Base-by-base conservation (phyloP, 1,140 invertebrate species). In the Drosophila grimshawi region DNA sequence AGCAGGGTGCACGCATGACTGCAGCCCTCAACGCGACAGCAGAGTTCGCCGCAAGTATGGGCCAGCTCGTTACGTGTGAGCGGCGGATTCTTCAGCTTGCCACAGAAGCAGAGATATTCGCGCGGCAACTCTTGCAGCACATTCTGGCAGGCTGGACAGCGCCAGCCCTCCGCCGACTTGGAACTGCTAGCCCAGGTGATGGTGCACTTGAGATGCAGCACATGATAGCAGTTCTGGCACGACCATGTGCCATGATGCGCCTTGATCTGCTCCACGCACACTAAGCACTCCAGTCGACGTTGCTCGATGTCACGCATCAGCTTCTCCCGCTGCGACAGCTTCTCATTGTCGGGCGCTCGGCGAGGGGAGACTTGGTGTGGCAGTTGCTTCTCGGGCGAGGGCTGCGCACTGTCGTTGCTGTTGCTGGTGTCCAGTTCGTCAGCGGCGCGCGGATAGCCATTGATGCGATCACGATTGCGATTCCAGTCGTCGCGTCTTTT, bases 91-190 rank as follows among this genome's bases (percentile, higher is more conserved):
- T 93, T 92, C 59, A 94, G 85, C 68, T 98, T 97, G 0, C 96
- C 96, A 93, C 97, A 98, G 92, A 97, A 98, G 81, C 97, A 98
- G 8, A 93, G 93, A 91, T 98, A 98, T 19, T 96, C 94, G 1
- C 94, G 93, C 1, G 97, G 97, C 32, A 96, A 93, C 8, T 94
- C 93, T 5, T 94, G 90, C 39, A 94, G 94, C 1, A 96, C 94
- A 86, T 96, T 96, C 88, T 98, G 97, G 91, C 97, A 98, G 0
- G 97, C 97, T 10, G 98, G 98, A 92, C 98, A 99, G 19, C 98
- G 94, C 98, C 98, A 99, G 29, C 94, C 94, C 51, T 97, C 93
- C 94, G 96, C 95, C 33, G 94, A 94, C 90, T 96, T 94, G 27
- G 97, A 97, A 41, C 96, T 96, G 55, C 94, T 94, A 1, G 97